Percentiles rank a stretch among this genome's conserved stretches.
Evolutionary conservation across 1,140 invertebrate species (phyloP).

Genomic region (Drosophila parabipectinata): DNA sequence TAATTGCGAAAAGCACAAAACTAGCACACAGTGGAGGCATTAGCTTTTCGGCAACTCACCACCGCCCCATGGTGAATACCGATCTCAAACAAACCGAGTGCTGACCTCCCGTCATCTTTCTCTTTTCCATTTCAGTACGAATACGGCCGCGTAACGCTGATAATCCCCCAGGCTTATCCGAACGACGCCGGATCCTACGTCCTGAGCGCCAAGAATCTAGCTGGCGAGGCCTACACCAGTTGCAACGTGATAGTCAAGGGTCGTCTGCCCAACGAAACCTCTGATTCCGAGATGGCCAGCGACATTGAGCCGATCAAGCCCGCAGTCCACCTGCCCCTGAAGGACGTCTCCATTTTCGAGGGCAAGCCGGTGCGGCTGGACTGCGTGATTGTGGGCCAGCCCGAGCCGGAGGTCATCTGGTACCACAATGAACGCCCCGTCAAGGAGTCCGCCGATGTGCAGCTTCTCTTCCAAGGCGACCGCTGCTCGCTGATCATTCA

Average conservation of each 20-base stretch:
- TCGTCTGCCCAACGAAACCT: conserved; percentile 89
- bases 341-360: conserved; percentile 89
- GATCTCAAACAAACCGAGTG: conserved; percentile 16
- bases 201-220: conserved; percentile 87
- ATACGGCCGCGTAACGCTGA: conserved; percentile 87
- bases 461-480: conserved; percentile 92
- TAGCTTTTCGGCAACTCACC: conserved; percentile 54
- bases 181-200: conserved; percentile 89
- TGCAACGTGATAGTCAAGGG: conserved; percentile 90
- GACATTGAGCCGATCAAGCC: conserved; percentile 90
- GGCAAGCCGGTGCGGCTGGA: conserved; percentile 90
- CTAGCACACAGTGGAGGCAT: conserved; percentile 41
- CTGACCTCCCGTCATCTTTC: conserved; percentile 64
- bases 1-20: conserved; percentile 66
- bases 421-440: conserved; percentile 93
- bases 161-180: conserved; percentile 88
- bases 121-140: conserved; percentile 85
- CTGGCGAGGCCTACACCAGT: conserved; percentile 87
- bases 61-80: conserved; percentile 42
- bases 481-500: conserved; percentile 91
- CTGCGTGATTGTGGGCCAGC: conserved; percentile 93
- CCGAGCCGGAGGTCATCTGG: conserved; percentile 95
- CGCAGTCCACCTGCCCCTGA: conserved; percentile 89
- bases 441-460: conserved; percentile 92
- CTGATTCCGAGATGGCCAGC: conserved; percentile 88